These are phyloP conservation scores for Mico argentatus DNA, from an alignment of 2,797 vertebrate genomes.

Conservation along the genomic window DNA sequence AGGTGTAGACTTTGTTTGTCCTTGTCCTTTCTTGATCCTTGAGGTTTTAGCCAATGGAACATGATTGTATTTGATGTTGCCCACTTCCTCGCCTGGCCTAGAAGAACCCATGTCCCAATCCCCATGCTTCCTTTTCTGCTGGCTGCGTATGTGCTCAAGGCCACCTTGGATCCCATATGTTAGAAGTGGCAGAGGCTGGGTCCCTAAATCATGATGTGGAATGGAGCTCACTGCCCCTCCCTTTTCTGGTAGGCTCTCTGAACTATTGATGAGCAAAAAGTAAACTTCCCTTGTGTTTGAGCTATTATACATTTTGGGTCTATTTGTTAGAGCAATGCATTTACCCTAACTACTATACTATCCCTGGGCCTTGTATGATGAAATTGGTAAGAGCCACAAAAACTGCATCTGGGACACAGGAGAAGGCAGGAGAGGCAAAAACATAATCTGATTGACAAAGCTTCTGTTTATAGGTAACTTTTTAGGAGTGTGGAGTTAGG, in stretches of 20 bases:
- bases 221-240: background rate
- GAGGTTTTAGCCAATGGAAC: background rate
- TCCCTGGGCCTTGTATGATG: background rate
- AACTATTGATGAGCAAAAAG: background rate
- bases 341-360: background rate
- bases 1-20: background rate
- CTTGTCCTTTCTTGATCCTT: background rate
- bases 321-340: background rate
- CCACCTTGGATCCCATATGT: background rate
- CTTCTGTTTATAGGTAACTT: background rate
- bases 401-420: background rate
- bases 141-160: background rate
- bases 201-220: background rate
- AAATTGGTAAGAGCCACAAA: background rate
- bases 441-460: background rate
- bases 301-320: background rate
- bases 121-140: background rate
- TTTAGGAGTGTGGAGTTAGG: background rate
- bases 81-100: background rate
- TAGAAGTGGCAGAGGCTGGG: background rate
- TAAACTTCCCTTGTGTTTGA: background rate
- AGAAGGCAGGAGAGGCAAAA: background rate
- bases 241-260: background rate
- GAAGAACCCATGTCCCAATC: fast-evolving
- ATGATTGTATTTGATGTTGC: background rate